Base-by-base conservation (phyloP, 2,113 vertebrate genomes). In the Callipepla californica region DNA sequence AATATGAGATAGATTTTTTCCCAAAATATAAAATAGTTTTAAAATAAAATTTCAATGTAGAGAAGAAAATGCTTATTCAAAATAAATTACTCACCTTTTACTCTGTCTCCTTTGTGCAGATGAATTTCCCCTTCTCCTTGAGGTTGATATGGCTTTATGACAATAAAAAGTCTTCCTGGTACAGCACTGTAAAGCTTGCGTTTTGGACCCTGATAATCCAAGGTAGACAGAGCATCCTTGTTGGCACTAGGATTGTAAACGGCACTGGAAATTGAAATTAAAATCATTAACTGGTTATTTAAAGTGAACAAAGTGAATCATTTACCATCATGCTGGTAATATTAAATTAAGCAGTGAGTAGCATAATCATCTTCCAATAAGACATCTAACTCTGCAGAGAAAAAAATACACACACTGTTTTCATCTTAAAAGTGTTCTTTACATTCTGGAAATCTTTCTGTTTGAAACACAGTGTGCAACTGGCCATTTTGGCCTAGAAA, bases 181-280 rank as follows among this genome's bases (percentile, higher is more conserved):
- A 99, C 98, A 0, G 99, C 99, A 4, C 99, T 99, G 97, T 99
- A 99, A 57, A 99, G 98, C 96, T 99, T 99, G 96, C 99, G 98
- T 81, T 98, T 98, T 87, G 98, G 95, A 89, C 98, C 98, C 14
- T 97, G 97, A 66, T 94, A 97, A 92, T 99, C 98, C 38, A 97
- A 96, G 78, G 97, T 92, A 5, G 97, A 89, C 78, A 96, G 88
- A 45, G 87, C 9, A 67, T 98, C 98, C 96, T 97, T 98, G 97
- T 59, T 98, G 95, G 97, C 96, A 93, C 97, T 97, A 45, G 98
- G 96, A 88, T 91, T 98, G 96, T 97, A 97, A 86, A 97, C 3
- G 1, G 96, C 96, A 95, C 98, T 98, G 92, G 21, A 88, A 87
- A 47, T 58, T 6, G 47, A 68, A 87, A 76, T 50, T n/a, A 13